A percentile compares a stretch with the other conserved stretches of the same genome.
phyloP scores from a whole-genome alignment of 1,140 invertebrate species.

The Heterodera schachtii region DNA sequence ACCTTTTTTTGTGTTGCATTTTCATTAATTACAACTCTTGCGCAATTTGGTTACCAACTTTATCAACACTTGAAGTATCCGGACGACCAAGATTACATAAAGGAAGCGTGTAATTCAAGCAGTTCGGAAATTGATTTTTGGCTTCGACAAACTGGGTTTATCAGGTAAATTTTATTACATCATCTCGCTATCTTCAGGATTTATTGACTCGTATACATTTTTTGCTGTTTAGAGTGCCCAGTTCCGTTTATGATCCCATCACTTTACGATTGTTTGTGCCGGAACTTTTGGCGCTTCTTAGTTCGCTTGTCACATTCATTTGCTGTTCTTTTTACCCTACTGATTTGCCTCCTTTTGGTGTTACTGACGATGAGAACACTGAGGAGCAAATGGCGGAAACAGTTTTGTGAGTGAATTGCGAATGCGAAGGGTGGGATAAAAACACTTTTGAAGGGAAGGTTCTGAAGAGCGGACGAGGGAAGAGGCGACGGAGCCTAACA shows the following conservation, averaged over 20 bases:
- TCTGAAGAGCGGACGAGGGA: background rate
- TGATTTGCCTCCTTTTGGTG: background rate
- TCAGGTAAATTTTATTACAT: constrained; percentile 43
- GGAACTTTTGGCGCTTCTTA: constrained; percentile 51
- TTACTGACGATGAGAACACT: background rate
- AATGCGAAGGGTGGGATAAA: background rate
- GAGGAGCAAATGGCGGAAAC: constrained; percentile 7
- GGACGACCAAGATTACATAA: constrained; percentile 30
- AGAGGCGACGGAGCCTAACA: background rate
- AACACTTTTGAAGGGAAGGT: background rate
- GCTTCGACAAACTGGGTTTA: constrained; percentile 52
- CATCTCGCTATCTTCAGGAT: background rate
- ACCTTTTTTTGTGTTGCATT: constrained; percentile 35
- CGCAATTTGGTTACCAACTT: constrained; percentile 54
- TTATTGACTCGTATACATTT: constrained; percentile 17
- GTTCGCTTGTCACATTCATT: constrained; percentile 55
- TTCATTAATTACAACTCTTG: constrained; percentile 34
- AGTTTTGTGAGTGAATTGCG: background rate
- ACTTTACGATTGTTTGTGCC: constrained; percentile 50
- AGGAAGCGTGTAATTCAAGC: constrained; percentile 32
- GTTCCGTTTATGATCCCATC: constrained; percentile 1
- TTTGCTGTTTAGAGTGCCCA: constrained; percentile 35
- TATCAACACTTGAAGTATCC: constrained; percentile 46
- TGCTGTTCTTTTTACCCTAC: constrained; percentile 34
- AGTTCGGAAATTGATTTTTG: constrained; percentile 32